phyloP scores from a whole-genome alignment of 2,888 invertebrate genomes.

The Drosophila sordidula region DNA sequence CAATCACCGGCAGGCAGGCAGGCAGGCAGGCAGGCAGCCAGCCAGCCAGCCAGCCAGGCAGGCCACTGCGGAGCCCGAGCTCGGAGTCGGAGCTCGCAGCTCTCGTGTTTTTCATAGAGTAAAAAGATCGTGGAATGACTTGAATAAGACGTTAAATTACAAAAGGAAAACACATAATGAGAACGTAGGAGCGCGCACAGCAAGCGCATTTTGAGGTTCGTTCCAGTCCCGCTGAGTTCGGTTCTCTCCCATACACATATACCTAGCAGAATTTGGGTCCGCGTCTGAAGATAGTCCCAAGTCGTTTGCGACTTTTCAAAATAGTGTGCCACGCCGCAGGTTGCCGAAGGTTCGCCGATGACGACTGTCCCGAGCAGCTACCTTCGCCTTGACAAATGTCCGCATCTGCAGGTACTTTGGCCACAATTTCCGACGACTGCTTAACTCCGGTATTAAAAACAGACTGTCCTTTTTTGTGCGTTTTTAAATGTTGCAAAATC shows the following conservation, averaged over 20 bases:
- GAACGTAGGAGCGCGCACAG: conserved; percentile 47
- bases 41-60: conserved; percentile 8
- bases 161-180: conserved; percentile 65
- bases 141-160: conserved; percentile 79
- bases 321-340: conserved; percentile 32
- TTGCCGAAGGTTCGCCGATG: conserved; percentile 19
- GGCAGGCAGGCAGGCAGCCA: conserved; percentile 3
- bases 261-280: conserved; percentile 1
- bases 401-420: conserved; percentile 27
- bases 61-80: not conserved
- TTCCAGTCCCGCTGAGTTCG: conserved; percentile 53
- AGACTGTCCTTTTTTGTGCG: not conserved
- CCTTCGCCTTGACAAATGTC: conserved; percentile 43
- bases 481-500: not conserved
- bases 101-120: conserved; percentile 37
- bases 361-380: conserved; percentile 13
- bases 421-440: not conserved
- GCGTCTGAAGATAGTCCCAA: not conserved
- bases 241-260: conserved; percentile 14
- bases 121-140: conserved; percentile 59
- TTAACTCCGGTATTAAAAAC: too few relatives aligned
- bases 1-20: conserved; percentile 7
- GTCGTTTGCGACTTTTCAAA: conserved; percentile 22
- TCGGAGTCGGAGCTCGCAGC: conserved; percentile 20
- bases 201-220: conserved; percentile 41